phyloP scores from a whole-genome alignment of 2,113 vertebrate species.

The Serilophus lunatus region DNA sequence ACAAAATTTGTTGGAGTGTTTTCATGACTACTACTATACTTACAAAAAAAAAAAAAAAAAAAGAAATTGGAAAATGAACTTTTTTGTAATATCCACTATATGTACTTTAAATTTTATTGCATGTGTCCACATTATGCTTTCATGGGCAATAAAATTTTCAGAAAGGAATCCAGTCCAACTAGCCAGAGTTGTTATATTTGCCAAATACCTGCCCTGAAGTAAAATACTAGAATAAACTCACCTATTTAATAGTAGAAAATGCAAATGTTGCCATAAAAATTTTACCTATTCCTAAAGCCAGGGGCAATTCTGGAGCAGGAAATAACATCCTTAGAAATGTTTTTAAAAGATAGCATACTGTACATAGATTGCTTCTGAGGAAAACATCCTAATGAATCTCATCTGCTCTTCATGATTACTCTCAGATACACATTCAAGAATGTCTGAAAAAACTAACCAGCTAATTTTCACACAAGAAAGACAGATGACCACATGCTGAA shows the following conservation, averaged over 20 bases:
- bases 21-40: background rate
- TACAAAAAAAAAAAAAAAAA: background rate
- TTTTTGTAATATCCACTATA: background rate
- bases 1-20: background rate
- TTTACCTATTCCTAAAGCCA: conserved; percentile 13
- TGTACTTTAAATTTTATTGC: background rate
- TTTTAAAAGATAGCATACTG: background rate
- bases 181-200: background rate
- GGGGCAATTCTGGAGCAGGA: background rate
- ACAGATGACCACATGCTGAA: background rate
- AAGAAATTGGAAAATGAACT: background rate
- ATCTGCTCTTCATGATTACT: background rate
- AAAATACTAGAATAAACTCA: conserved; percentile 4
- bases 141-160: background rate
- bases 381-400: conserved; percentile 16
- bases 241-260: background rate
- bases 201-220: conserved; percentile 18
- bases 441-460: background rate
- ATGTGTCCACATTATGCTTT: background rate
- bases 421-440: background rate
- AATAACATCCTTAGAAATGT: background rate
- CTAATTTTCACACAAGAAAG: conserved; percentile 2
- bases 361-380: background rate
- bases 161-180: background rate
- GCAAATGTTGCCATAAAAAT: conserved; percentile 9